Conservation (phyloP, 2,797 vertebrate species). For the Myotis pilosus region DNA sequence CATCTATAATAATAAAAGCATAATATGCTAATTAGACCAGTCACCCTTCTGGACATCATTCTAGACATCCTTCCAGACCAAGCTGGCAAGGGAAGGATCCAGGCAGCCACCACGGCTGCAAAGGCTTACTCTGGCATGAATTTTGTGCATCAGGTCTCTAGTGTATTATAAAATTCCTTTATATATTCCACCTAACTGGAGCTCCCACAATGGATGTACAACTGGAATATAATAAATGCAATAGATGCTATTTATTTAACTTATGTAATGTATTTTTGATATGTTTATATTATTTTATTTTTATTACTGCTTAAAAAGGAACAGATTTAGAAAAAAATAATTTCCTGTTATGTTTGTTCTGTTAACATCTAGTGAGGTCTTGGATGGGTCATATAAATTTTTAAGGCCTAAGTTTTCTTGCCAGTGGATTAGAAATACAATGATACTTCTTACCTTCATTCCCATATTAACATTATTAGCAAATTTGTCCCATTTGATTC, state of each 20-base stretch:
- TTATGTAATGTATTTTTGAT: not conserved
- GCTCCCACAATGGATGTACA: not conserved
- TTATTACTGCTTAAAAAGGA: not conserved
- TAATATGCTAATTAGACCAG: no score
- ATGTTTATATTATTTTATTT: not conserved
- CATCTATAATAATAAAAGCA: no score
- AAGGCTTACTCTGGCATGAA: no score
- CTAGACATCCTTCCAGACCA: no score
- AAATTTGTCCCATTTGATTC: not conserved
- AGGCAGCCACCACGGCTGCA: no score
- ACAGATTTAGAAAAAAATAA: not conserved
- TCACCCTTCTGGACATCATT: no score
- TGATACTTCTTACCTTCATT: not conserved
- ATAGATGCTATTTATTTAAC: not conserved
- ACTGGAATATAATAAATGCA: not conserved
- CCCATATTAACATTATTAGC: not conserved
- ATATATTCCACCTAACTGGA: not conserved
- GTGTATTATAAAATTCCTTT: not conserved
- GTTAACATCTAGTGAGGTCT: not conserved
- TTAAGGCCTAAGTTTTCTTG: not conserved
- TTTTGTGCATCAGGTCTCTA: no score
- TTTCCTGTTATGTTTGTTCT: not conserved
- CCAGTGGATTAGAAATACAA: not conserved
- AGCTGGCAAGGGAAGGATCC: no score
- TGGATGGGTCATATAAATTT: not conserved